Conservation (phyloP, 2,797 vertebrate species). For the Orestias chungarensis region DNA sequence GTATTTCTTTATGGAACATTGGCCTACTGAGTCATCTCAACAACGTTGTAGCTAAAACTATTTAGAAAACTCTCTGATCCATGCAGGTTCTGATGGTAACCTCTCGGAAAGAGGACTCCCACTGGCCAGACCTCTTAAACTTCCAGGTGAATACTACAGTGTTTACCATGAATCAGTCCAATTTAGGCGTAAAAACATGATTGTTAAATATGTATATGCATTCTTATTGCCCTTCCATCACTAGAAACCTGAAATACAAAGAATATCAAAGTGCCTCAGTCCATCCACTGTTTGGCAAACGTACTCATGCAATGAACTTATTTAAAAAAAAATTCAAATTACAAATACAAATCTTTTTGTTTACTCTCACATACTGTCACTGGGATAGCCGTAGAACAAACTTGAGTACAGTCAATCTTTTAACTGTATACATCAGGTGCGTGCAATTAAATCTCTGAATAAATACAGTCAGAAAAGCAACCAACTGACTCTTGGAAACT, state of each 20-base stretch:
- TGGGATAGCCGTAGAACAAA: neutral
- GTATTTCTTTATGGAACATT: neutral
- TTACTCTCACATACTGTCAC: neutral
- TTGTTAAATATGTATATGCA: neutral
- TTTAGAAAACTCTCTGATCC: neutral
- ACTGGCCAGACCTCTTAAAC: slow-evolving; percentile 71
- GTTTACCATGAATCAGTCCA: neutral
- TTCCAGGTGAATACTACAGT: slow-evolving; percentile 66
- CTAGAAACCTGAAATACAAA: neutral
- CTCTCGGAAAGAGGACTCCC: slow-evolving; percentile 48
- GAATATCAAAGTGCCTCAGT: neutral
- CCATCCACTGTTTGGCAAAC: neutral
- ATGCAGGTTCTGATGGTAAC: slow-evolving; percentile 17
- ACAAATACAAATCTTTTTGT: neutral
- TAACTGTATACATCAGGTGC: neutral
- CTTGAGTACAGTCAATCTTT: neutral
- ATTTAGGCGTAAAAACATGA: neutral
- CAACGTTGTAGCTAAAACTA: neutral
- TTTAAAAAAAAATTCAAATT: neutral
- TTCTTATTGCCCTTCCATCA: neutral
- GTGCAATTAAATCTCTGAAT: neutral
- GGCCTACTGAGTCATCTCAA: neutral
- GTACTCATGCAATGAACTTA: neutral
- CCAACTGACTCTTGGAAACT: neutral
- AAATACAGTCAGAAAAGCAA: neutral